These are phyloP conservation scores for Cebus imitator DNA, from an alignment of 2,113 vertebrate genomes.

Conservation along the genomic window DNA sequence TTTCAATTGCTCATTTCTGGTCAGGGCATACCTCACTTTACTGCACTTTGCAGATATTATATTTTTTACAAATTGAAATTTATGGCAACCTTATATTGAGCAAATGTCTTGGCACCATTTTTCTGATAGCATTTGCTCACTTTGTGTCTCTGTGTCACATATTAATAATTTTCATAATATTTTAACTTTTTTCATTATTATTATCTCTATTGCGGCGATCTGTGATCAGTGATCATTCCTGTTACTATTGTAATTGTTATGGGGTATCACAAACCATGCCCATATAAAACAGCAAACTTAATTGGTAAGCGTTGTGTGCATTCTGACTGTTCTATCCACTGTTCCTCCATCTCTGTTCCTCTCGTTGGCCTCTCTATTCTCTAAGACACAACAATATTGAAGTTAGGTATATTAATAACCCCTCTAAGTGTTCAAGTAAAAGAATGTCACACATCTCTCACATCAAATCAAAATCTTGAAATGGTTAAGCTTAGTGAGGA, in stretches of 20 bases:
- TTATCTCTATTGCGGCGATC: background rate
- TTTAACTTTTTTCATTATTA: background rate
- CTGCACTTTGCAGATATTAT: background rate
- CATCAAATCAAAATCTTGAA: background rate
- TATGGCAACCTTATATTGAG: background rate
- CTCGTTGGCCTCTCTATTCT: background rate
- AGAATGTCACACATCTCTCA: background rate
- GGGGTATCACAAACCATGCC: background rate
- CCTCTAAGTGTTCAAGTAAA: background rate
- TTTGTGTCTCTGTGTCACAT: background rate
- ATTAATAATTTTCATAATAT: background rate
- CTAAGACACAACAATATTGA: background rate
- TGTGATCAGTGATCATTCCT: background rate
- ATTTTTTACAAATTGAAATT: background rate
- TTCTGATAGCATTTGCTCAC: background rate
- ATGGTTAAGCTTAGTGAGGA: background rate
- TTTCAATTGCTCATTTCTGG: background rate
- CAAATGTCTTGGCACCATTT: background rate
- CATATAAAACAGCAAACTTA: background rate
- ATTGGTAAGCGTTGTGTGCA: background rate
- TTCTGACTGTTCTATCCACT: background rate
- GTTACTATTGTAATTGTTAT: background rate
- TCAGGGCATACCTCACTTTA: background rate
- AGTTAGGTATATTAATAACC: background rate
- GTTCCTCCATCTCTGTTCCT: background rate